Conservation (phyloP, 2,888 invertebrate genomes). For the Ornithoptera alexandrae region DNA sequence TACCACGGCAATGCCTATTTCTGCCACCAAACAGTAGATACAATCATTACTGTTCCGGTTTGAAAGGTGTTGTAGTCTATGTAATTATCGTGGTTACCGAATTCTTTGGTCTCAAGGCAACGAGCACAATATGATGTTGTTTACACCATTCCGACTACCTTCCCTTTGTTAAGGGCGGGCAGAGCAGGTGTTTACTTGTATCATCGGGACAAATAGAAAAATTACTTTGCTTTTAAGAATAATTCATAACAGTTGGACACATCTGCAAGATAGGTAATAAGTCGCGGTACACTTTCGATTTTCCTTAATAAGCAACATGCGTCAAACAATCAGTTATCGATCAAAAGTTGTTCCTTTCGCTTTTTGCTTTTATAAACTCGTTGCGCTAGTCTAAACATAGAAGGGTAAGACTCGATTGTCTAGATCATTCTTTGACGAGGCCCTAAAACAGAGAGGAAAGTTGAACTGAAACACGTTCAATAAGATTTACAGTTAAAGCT, state of each 20-base stretch:
- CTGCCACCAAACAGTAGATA: too few relatives aligned
- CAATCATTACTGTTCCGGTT: too few relatives aligned
- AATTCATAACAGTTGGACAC: background rate
- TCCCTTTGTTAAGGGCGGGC: too few relatives aligned
- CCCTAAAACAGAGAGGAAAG: constrained; percentile 72
- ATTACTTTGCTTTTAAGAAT: background rate
- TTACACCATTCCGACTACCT: too few relatives aligned
- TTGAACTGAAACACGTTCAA: constrained; percentile 45
- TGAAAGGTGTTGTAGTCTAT: too few relatives aligned
- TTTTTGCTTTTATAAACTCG: constrained; percentile 25
- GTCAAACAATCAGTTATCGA: constrained; percentile 29
- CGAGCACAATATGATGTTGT: too few relatives aligned
- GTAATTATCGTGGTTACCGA: too few relatives aligned
- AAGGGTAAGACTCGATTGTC: constrained; percentile 34
- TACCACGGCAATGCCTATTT: too few relatives aligned
- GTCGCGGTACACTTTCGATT: constrained; percentile 30
- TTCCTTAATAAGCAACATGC: constrained; percentile 21
- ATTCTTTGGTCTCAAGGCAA: too few relatives aligned
- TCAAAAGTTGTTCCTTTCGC: constrained; percentile 31
- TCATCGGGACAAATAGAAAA: too few relatives aligned
- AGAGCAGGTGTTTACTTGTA: too few relatives aligned
- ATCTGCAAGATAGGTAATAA: constrained; percentile 4
- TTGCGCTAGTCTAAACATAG: constrained; percentile 29
- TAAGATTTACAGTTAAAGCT: constrained; percentile 53
- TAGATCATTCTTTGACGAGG: constrained; percentile 49